Base-by-base conservation (phyloP, 2,888 invertebrate species). In the Endomychus coccineus region DNA sequence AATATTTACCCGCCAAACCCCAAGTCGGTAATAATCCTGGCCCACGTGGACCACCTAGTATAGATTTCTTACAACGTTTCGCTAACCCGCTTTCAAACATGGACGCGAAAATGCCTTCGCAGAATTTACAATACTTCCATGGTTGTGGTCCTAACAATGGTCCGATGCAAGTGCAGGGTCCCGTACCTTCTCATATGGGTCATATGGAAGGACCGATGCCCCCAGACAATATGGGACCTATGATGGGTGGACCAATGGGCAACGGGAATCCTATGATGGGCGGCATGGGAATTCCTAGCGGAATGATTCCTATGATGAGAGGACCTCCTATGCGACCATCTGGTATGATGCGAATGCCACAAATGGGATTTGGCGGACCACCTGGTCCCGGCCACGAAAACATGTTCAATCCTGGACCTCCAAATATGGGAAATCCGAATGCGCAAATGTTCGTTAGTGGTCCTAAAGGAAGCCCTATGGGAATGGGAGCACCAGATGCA, bases 1-100 rank as follows among this genome's bases (percentile, higher is more conserved):
- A 96, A 71, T 96, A 96, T 73, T 77, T 95, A 64, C 96, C 96
- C 13, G 89, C 92, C 33, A 77, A 92, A 67, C 88, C 94, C n/a
- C 90, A 90, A 61, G 7, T 78, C 78, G 55, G 74, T 75, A 42
- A 70, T 74, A 16, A 78, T 75, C 34, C 83, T 83, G 38, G 83
- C 80, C 28, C 88, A 83, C 71, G 89, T 27, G 83, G 84, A 6
- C 88, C 90, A 3, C 90, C 90, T 23, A 86, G 88, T 66, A 70
- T 92, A 45, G 90, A 92, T 56, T 92, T 92, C 67, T 69, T 92
- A 36, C 89, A 88, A 54, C 75, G 91, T 40, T 91, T 86, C 56
- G 82, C 90, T 12, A 86, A 86, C 62, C 91, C 92, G 1, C 75
- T 87, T 66, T 75, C 78, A 32, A 76, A 74, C 55, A 68, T 79